phyloP scores from a whole-genome alignment of 2,113 vertebrate species.

The Panthera uncia region DNA sequence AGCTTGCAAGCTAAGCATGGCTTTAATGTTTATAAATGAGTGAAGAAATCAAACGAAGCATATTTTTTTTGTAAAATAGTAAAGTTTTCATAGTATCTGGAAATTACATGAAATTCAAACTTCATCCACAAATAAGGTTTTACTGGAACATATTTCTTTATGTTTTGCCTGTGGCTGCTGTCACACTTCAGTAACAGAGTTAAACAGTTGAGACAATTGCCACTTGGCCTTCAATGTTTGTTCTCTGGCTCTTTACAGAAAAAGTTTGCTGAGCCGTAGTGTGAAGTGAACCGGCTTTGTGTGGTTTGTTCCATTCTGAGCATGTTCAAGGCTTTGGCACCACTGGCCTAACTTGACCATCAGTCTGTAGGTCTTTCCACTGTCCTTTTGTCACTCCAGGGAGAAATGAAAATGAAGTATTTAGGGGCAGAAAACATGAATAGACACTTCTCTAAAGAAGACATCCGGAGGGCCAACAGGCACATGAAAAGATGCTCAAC shows the following conservation, averaged over 20 bases:
- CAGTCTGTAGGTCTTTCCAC: neutral
- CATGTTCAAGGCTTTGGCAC: neutral
- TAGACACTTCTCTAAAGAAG: too few relatives aligned
- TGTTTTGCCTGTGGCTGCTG: neutral
- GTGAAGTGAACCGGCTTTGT: neutral
- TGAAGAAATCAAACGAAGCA: neutral
- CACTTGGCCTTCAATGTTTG: neutral
- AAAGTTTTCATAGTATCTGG: neutral
- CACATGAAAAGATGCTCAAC: too few relatives aligned
- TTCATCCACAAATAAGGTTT: neutral
- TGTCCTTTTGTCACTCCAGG: neutral
- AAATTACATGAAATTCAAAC: neutral
- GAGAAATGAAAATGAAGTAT: constrained; percentile 40
- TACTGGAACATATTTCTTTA: neutral
- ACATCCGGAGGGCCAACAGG: too few relatives aligned
- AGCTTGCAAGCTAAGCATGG: neutral
- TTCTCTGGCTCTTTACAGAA: neutral
- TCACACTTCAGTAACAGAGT: neutral
- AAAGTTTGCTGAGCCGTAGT: neutral
- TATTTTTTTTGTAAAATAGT: neutral
- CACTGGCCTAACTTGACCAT: neutral
- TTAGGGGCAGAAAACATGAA: neutral
- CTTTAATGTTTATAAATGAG: constrained; percentile 29
- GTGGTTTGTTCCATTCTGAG: neutral
- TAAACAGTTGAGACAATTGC: neutral